phyloP scores from a whole-genome alignment of 2,113 vertebrate species.

The Sula dactylatra region DNA sequence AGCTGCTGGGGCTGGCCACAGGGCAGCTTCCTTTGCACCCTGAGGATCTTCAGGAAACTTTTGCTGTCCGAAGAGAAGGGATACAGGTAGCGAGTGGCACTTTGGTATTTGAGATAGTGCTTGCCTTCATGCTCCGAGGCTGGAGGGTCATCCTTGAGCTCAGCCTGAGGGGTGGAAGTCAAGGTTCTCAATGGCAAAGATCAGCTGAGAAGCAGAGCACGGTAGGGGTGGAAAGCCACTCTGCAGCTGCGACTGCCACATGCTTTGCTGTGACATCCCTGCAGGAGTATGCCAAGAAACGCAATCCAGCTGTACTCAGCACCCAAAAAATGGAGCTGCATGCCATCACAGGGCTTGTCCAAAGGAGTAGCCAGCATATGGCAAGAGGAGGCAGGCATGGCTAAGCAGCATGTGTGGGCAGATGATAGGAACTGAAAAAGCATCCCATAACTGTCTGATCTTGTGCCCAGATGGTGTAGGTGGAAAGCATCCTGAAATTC shows the following conservation, averaged over 20 bases:
- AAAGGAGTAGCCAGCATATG: neutral
- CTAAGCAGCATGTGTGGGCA: neutral
- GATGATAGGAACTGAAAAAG: neutral
- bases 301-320: neutral
- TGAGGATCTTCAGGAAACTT: neutral
- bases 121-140: neutral
- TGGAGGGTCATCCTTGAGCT: neutral
- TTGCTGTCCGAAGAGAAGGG: neutral
- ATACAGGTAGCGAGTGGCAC: neutral
- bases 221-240: neutral
- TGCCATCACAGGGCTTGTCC: neutral
- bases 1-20: neutral
- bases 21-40: neutral
- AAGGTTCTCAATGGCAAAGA: neutral
- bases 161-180: neutral
- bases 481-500: neutral
- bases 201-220: neutral
- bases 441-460: neutral
- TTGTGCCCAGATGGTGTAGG: neutral
- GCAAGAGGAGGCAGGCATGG: neutral
- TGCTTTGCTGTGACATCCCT: neutral
- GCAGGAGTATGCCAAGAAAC: neutral
- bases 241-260: rapidly evolving
- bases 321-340: neutral
- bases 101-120: neutral